Evolutionary conservation across 2,113 vertebrate species (phyloP), one percentile per base, ranked within the genome.

Genomic region (Daubentonia madagascariensis): DNA sequence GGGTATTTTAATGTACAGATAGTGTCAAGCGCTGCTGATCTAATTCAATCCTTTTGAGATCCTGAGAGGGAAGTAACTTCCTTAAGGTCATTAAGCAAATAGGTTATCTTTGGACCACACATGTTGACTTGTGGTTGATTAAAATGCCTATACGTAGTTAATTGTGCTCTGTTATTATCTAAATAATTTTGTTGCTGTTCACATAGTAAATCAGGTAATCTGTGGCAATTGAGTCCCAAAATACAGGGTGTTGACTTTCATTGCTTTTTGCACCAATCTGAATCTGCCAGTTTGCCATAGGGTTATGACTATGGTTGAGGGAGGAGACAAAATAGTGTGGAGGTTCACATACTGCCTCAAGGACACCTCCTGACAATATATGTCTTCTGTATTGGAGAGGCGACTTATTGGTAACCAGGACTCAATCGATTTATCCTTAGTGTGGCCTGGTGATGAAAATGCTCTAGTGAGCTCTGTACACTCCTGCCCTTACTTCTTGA

Each of bases 151-250:
- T 37, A 11, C 1, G 16, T 87, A 76, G 35, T 73, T 92, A 92
- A 48, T 50, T 81, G 32, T 93, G n/a, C 63, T 68, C 78, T 92
- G 23, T 68, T 96, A 94, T 94, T 96, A 73, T 32, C n/a, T 67
- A 81, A 81, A 76, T 91, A 25, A 84, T 75, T 57, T 87, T 54
- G 7, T 3, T 50, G 45, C 18, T 81, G 16, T n/a, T 78, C 59
- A 57, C 80, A 63, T 25, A 54, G 75, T 73, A 93, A 94, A 83
- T 57, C 54, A 91, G 16, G 45, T 68, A 8, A 37, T 68, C 37
- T 37, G 4, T 32, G 5, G 25, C 40, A 90, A 8, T 28, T 87
- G 54, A 30, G 25, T 78, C 45, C 25, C 8, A 0, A 79, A 84
- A 90, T 72, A 50, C 25, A 75, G 22, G 9, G 5, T 81, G 18